Evolutionary conservation across 2,888 invertebrate genomes (phyloP).

Genomic region (Alloplasta piceator): DNA sequence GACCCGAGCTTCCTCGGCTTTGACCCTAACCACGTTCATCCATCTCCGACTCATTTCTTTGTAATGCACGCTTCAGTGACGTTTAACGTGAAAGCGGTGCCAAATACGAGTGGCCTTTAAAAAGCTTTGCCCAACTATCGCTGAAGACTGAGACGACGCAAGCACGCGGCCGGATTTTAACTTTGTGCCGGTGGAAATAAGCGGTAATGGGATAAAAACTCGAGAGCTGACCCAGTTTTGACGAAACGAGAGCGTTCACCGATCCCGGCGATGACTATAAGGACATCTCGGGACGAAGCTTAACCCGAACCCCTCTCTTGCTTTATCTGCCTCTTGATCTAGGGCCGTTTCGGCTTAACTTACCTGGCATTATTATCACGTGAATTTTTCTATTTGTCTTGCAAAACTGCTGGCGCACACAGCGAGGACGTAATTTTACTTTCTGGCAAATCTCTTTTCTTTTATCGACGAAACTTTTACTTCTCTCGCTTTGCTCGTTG

Average conservation of each 20-base stretch:
- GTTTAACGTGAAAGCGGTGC: constrained; percentile 37
- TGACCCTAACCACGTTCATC: too few relatives aligned
- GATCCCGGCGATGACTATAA: constrained; percentile 24
- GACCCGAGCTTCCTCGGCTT: background rate
- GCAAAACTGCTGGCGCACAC: constrained; percentile 8
- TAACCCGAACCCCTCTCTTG: constrained; percentile 1
- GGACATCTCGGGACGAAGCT: constrained; percentile 17
- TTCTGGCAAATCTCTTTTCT: constrained; percentile 23
- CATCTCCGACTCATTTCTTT: background rate
- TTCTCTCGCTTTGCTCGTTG: background rate
- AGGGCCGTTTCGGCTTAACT: constrained; percentile 13
- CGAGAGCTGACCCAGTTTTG: constrained; percentile 47
- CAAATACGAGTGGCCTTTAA: constrained; percentile 55
- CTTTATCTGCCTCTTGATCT: constrained; percentile 30
- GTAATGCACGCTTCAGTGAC: constrained; percentile 11
- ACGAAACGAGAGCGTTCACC: constrained; percentile 32
- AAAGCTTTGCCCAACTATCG: constrained; percentile 32
- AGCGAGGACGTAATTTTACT: constrained; percentile 32
- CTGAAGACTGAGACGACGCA: constrained; percentile 19
- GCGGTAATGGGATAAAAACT: constrained; percentile 55
- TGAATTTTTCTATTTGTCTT: constrained; percentile 45
- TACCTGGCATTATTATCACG: constrained; percentile 25
- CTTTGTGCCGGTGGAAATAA: constrained; percentile 50
- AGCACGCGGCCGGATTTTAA: constrained; percentile 43
- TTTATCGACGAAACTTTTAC: constrained; percentile 29